Conservation (phyloP, 2,113 vertebrate genomes). For the Picathartes gymnocephalus region DNA sequence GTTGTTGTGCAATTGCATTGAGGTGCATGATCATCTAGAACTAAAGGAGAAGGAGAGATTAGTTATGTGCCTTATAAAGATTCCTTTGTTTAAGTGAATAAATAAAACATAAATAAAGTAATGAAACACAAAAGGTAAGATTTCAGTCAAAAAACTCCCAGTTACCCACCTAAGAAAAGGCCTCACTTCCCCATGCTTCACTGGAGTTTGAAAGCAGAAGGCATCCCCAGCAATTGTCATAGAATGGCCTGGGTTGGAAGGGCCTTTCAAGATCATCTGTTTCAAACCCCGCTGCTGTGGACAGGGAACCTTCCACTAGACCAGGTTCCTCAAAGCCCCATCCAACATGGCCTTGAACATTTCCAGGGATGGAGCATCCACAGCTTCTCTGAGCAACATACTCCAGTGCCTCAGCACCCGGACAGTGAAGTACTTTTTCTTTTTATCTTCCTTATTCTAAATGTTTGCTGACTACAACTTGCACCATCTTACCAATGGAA, state of each 20-base stretch:
- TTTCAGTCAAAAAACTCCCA: neutral
- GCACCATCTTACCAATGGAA: neutral
- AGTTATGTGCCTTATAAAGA: neutral
- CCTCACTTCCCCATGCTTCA: neutral
- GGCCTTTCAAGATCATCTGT: neutral
- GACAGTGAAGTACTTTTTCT: neutral
- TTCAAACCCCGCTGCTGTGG: neutral
- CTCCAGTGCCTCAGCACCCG: no score
- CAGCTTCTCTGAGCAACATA: neutral
- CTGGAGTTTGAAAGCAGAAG: neutral
- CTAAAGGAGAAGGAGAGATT: constrained; percentile 14
- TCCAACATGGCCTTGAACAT: neutral
- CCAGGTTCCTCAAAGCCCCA: neutral
- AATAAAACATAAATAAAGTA: neutral
- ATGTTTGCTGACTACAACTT: neutral
- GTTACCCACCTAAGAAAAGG: neutral
- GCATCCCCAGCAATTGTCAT: neutral
- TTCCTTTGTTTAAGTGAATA: neutral
- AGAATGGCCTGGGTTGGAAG: neutral
- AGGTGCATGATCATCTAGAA: constrained; percentile 77
- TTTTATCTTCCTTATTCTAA: neutral
- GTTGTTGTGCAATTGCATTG: constrained; percentile 87
- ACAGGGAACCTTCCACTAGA: neutral
- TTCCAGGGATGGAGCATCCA: neutral
- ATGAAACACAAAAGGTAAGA: neutral